phyloP scores from a whole-genome alignment of 2,113 vertebrate genomes.

The Xiphorhynchus elegans region DNA sequence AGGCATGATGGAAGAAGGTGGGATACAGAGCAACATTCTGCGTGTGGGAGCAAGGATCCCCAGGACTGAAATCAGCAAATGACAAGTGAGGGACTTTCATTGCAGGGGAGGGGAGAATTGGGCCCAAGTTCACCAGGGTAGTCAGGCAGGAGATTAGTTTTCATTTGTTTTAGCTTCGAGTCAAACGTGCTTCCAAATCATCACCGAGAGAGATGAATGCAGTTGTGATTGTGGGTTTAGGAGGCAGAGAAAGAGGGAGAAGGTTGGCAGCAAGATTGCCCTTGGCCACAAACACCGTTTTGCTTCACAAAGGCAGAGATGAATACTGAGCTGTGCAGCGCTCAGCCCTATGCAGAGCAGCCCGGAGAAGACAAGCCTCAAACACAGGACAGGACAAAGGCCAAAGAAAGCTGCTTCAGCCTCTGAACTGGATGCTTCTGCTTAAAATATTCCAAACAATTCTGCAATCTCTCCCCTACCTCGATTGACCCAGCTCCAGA shows the following conservation, averaged over 20 bases:
- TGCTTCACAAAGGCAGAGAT: slow-evolving; percentile 6
- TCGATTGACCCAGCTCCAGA: background rate
- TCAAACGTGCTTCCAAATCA: background rate
- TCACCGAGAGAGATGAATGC: background rate
- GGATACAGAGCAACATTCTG: background rate
- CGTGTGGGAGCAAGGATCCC: background rate
- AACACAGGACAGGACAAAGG: slow-evolving; percentile 22
- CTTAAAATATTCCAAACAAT: background rate
- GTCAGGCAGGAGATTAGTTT: background rate
- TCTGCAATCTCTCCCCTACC: background rate
- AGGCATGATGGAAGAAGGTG: background rate
- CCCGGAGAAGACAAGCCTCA: background rate
- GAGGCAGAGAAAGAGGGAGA: background rate
- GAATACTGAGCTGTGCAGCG: background rate
- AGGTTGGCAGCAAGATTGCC: background rate
- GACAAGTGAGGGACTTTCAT: background rate
- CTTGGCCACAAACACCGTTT: background rate
- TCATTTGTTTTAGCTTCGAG: background rate
- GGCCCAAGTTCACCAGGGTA: background rate
- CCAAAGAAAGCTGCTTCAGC: background rate
- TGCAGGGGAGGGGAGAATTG: background rate
- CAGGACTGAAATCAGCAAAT: background rate
- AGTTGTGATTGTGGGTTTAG: background rate
- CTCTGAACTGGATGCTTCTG: background rate
- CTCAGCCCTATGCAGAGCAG: background rate